Evolutionary conservation across 2,888 invertebrate species (phyloP), one percentile per base, ranked within the genome.

Genomic region (Anodontia alba): DNA sequence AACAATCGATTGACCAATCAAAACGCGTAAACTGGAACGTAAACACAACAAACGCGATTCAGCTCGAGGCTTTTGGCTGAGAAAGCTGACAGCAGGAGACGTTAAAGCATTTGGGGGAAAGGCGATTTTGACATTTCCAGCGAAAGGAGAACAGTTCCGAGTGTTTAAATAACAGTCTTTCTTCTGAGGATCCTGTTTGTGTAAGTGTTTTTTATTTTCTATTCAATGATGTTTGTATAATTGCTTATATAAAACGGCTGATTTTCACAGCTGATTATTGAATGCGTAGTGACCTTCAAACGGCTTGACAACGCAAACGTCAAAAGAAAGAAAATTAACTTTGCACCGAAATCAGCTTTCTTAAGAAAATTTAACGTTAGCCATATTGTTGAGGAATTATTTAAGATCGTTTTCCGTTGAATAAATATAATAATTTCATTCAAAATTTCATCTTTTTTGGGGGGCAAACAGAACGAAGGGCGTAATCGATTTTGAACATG

Each of bases 1-100:
- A 85, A 85, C 79, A 77, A 73, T 66, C 36, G 29, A 31, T 78
- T 73, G 67, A 73, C 89, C 89, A 89, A 89, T 89, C 80, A 87
- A 71, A 87, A 54, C 73, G 70, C 79, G 78, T 70, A 49, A 80
- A 75, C 75, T 68, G 74, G 42, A 88, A 88, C 84, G 83, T 88
- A 88, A 88, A 88, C 88, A 88, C 80, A 79, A 81, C 86, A 76
- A 38, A 77, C 62, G 78, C 84, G 83, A 77, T 74, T 74, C 81
- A 72, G n/a, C 43, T 77, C 51, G 76, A 80, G 85, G 79, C 85
- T 76, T 82, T 82, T 68, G 49, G 73, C 73, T 49, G 38, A 67
- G 74, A 57, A 73, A 79, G 51, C 78, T 76, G 84, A 76, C 81
- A 77, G 72, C 46, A 74, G 51, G 72, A n/a, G 46, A 49, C 20